Evolutionary conservation across 1,140 invertebrate species (phyloP), one percentile per base, ranked within the genome.

Genomic region (Aphelenchoides besseyi): DNA sequence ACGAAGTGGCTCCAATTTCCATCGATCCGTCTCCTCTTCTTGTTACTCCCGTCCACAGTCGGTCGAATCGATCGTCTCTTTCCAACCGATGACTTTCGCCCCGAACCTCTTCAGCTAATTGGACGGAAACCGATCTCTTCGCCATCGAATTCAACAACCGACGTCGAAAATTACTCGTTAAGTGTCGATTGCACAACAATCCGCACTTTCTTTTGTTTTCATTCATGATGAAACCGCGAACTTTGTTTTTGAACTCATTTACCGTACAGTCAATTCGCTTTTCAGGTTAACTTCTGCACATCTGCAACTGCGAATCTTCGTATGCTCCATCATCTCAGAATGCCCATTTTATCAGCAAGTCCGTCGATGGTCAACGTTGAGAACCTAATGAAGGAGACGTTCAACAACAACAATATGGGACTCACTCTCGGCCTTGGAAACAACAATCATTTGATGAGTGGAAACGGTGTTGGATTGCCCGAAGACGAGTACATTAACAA

Each of bases 401-500:
- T 59, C 18, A 18, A 59, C 5, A 18, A 5, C 5, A 18, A 5
- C 5, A 18, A 5, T 23, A 12, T 48, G 12, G 41, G 12, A 12
- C 41, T 48, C 12, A 23, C 12, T 23, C 41, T 48, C 41, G 41
- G 41, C 41, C 41, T 48, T 23, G 18, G 5, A 28, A 59, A 59
- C 55, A 59, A 59, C 55, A 59, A 59, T 33, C 55, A 59, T 33
- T 23, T 59, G 18, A 5, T 59, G 55, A 33, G 18, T 23, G 18
- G 18, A 5, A 33, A 23, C 55, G 5, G 5, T 28, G 5, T 8
- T 8, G 63, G 63, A 29, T 53, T 66, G 28, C n/a, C 71, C 8
- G 72, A 74, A 48, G 74, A 74, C 35, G 72, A 73, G 23, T 74
- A 73, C 53, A 74, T 67, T 0, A 37, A 18, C 16, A 29, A 63